Evolutionary conservation across 2,888 invertebrate genomes (phyloP), one percentile per base, ranked within the genome.

Genomic region (Scaptomyza polygonia): DNA sequence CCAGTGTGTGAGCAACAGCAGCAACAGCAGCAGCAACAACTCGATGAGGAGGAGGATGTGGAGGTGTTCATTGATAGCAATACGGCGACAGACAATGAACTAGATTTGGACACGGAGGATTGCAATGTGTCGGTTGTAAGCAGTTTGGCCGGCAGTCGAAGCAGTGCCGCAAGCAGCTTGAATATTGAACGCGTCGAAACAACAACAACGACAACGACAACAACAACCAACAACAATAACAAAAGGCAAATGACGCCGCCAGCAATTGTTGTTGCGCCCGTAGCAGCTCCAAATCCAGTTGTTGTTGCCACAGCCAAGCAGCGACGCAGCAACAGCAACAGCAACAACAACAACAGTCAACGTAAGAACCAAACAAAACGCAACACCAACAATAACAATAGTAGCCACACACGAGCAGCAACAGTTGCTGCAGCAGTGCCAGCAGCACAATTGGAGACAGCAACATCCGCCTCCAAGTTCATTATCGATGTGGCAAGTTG

Each of bases 401-500:
- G 5, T 11, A 39, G 7, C 32, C 30, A 30, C 1, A 11, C 14
- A 25, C 55, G 18, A 16, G 12, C 45, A 16, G 12, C 45, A 39
- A 39, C 56, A 27, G 44, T 9, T 43, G 30, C n/a, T 0, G 67
- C 73, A 0, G 51, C 70, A 0, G 14, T 66, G 27, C 53, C 87
- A 0, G 63, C 67, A 4, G 48, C 61, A 14, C 83, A 83, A 34
- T 25, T 87, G 54, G 77, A 79, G 32, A 49, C 74, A 47, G 53
- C 72, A 12, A 32, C 70, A 5, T 40, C 61, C 3, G 45, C 71
- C 4, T 55, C 82, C 4, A 94, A 94, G 88, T 94, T 96, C 0
- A 94, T 97, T 1, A 92, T 96, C 66, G 97, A 97, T 91, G 94
- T 97, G n/a, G 97, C 97, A 0, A 97, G 96, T 70, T 97, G 97